Conservation (phyloP, 2,888 invertebrate genomes). For the Eurytoma adleriae region DNA sequence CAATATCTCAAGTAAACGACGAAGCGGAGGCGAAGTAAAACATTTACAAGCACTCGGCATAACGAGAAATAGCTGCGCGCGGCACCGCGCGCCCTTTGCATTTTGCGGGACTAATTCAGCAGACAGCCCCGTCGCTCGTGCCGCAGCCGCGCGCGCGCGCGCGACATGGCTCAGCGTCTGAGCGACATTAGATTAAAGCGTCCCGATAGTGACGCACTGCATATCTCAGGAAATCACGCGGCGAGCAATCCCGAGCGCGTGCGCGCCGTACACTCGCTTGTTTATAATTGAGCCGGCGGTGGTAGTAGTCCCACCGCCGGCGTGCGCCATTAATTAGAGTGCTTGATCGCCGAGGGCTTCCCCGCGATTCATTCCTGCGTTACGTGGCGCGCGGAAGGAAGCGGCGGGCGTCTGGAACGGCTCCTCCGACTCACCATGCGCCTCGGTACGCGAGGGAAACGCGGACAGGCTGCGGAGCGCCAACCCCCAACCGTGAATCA, state of each 20-base stretch:
- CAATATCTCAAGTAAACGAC: too few relatives aligned
- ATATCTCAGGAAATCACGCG: background rate
- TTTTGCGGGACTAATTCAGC: background rate
- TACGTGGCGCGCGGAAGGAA: background rate
- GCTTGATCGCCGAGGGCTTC: conserved; percentile 41
- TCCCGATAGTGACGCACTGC: conserved; percentile 25
- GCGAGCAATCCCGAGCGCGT: conserved; percentile 12
- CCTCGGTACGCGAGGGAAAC: too few relatives aligned
- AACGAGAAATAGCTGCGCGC: background rate
- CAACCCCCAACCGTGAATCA: conserved; percentile 43
- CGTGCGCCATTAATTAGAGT: conserved; percentile 46
- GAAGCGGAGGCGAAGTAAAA: too few relatives aligned
- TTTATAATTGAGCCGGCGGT: conserved; percentile 30
- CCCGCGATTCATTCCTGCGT: conserved; percentile 40
- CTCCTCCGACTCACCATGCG: background rate
- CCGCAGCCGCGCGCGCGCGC: background rate
- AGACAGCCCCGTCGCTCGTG: background rate
- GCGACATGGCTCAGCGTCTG: background rate
- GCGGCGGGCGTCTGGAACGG: background rate
- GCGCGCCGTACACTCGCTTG: background rate
- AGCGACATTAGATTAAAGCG: conserved; percentile 45
- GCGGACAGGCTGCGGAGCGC: too few relatives aligned
- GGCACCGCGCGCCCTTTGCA: background rate
- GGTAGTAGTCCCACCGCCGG: background rate
- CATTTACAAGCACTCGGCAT: too few relatives aligned